Conservation (phyloP, 2,888 invertebrate species). For the Hymenopus coronatus region DNA sequence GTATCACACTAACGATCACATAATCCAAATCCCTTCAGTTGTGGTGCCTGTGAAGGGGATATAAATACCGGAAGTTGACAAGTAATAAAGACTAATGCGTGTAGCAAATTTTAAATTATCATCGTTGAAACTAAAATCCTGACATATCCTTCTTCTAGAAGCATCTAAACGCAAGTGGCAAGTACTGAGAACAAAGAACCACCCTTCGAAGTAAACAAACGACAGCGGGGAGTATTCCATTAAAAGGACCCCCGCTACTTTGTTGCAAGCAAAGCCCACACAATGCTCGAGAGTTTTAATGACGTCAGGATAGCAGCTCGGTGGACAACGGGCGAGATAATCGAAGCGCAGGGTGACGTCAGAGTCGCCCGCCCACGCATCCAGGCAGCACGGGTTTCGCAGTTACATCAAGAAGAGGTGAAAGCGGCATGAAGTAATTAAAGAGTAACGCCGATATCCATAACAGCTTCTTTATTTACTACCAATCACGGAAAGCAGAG, state of each 20-base stretch:
- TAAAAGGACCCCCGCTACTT: neutral
- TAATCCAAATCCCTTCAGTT: no score
- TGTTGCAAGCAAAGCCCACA: no score
- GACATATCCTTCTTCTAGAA: no score
- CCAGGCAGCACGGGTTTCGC: neutral
- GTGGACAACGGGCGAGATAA: neutral
- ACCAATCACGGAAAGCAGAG: neutral
- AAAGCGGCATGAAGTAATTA: neutral
- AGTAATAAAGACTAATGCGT: no score
- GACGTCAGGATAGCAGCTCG: neutral
- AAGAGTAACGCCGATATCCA: neutral
- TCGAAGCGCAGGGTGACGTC: neutral
- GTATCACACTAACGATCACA: no score
- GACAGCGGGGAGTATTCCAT: neutral
- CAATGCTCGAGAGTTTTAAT: neutral
- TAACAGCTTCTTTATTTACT: neutral
- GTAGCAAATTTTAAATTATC: no score
- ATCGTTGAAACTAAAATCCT: no score
- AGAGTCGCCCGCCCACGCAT: neutral
- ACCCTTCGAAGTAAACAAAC: neutral
- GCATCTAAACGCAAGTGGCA: no score
- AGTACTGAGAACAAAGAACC: no score
- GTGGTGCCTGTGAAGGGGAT: no score
- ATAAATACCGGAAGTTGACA: no score
- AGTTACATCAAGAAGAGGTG: neutral